Base-by-base conservation (phyloP, 2,888 invertebrate genomes). In the Serripes groenlandicus region DNA sequence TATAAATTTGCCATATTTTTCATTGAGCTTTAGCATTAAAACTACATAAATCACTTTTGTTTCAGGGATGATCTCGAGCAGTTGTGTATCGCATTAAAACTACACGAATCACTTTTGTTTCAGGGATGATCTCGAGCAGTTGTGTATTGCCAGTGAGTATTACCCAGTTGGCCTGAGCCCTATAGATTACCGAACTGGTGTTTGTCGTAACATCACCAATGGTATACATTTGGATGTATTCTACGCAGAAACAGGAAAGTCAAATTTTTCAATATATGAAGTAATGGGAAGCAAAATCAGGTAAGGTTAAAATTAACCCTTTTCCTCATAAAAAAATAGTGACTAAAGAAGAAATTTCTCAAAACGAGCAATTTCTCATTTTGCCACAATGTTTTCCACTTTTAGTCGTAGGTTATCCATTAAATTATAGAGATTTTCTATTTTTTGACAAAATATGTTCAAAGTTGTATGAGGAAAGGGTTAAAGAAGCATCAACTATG, bases 221-320 rank as follows among this genome's bases (percentile, higher is more conserved):
- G 91, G 91, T 4, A 91, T 93, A 5, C 88, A 92, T 49, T 82
- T 94, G 23, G 87, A 90, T 18, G 80, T 94, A 2, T 69, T 94
- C 82, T 94, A 93, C 82, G 92, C 89, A 0, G 87, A 90, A 30
- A 90, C 92, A 0, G 93, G 93, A 0, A 83, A 81, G 28, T 86
- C 86, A 7, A 85, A 92, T 75, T 82, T 79, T 15, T 90, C 92
- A 0, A 91, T 92, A 69, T 81, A 91, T 56, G 92, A 92, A 75
- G 89, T 94, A 4, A 77, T 93, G 21, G 93, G 93, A 1, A 92
- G 92, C 35, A 90, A 86, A 81, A 87, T 93, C 75, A 92, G 90
- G 94, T 93, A 83, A 42, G 60, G n/a, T n/a, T n/a, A n/a, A n/a
- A n/a, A 42, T 42, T 42, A 42, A 42, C 42, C 42, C 42, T 18